A percentile compares a stretch with the other conserved stretches of the same genome.
These are phyloP conservation scores for Polyommatus icarus DNA, from an alignment of 2,888 invertebrate genomes.

Conservation along the genomic window DNA sequence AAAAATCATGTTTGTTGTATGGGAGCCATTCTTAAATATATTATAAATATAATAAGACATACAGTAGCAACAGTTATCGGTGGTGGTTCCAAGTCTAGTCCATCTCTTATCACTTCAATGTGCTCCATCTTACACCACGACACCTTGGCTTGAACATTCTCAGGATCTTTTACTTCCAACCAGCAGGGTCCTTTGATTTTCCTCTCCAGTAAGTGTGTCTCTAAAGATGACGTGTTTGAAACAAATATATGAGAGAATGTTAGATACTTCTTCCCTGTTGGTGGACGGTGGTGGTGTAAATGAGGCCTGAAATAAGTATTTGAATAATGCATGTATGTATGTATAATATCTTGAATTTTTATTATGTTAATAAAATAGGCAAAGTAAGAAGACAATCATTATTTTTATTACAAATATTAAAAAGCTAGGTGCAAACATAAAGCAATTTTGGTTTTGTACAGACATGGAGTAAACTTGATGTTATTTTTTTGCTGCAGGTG, in stretches of 20 bases:
- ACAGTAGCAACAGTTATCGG: conserved; percentile 89
- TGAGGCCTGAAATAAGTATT: conserved; percentile 60
- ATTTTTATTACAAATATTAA: no score
- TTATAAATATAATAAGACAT: conserved; percentile 57
- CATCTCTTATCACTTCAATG: conserved; percentile 80
- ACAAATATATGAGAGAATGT: conserved; percentile 97
- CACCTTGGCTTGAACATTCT: conserved; percentile 83
- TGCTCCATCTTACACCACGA: conserved; percentile 92
- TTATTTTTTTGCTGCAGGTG: no score
- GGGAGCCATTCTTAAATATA: no score
- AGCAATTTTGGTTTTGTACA: no score
- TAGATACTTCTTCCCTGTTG: conserved; percentile 71
- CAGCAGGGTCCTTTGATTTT: conserved; percentile 98
- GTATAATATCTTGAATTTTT: no score
- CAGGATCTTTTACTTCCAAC: conserved; percentile 89
- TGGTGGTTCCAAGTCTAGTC: conserved; percentile 83
- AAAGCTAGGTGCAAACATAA: no score
- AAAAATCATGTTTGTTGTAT: no score
- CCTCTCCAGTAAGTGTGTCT: conserved; percentile 91
- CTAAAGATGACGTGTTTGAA: conserved; percentile 90
- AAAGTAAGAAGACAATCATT: no score
- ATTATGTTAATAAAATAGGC: no score
- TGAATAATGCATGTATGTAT: neutral
- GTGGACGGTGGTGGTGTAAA: conserved; percentile 76
- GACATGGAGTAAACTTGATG: no score